Conservation (phyloP, 1,140 invertebrate genomes). For the Lucilia sericata region DNA sequence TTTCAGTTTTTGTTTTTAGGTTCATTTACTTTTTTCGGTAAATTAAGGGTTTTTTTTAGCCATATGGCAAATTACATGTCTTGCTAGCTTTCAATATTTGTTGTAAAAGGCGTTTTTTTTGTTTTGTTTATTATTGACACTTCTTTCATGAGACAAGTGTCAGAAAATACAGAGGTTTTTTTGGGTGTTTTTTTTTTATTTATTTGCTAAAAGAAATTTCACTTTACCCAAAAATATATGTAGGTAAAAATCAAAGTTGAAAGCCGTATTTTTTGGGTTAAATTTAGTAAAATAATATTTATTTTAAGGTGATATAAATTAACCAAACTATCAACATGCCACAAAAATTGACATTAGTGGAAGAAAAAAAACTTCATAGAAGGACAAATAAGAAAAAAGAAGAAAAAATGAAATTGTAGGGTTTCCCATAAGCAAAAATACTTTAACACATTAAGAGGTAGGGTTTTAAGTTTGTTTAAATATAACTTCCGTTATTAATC, state of each 20-base stretch:
- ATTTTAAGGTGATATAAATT: background rate
- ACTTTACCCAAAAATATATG: background rate
- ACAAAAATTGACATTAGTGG: background rate
- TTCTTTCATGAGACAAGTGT: background rate
- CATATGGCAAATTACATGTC: background rate
- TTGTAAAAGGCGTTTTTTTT: background rate
- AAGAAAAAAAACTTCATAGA: background rate
- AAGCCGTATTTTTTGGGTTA: background rate
- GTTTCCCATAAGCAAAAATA: too few relatives aligned
- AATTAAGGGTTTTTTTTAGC: background rate
- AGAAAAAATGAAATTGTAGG: background rate
- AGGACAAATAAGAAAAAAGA: background rate
- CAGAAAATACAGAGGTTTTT: background rate
- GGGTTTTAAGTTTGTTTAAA: too few relatives aligned
- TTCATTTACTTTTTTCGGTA: background rate
- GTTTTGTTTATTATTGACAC: slow-evolving; percentile 12
- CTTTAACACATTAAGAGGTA: too few relatives aligned
- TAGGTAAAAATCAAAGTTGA: background rate
- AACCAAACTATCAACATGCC: slow-evolving; percentile 19
- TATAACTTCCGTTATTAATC: too few relatives aligned
- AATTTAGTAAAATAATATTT: background rate
- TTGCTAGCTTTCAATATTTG: background rate
- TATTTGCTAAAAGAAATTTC: background rate
- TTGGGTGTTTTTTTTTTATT: background rate
- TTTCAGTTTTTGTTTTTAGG: background rate